phyloP scores from a whole-genome alignment of 2,113 vertebrate species.

The Helogale parvula region DNA sequence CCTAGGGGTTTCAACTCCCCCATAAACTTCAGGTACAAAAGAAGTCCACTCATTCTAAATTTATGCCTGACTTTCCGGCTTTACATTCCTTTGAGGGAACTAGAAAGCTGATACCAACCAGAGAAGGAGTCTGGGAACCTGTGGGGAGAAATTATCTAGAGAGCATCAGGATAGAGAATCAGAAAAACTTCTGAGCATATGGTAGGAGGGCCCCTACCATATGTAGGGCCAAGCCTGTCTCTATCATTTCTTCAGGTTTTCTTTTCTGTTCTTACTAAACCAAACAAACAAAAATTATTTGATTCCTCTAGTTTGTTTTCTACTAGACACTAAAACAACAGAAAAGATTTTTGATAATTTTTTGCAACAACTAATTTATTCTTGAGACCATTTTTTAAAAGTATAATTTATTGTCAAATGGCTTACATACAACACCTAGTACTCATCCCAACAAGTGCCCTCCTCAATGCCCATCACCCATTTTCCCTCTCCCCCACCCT shows the following conservation, averaged over 20 bases:
- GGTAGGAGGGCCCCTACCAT: background rate
- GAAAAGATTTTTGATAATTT: background rate
- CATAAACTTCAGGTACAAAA: background rate
- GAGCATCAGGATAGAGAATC: background rate
- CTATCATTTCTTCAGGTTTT: background rate
- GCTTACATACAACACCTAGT: too few species aligned
- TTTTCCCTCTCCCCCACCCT: too few species aligned
- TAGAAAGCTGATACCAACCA: background rate
- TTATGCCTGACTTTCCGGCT: background rate
- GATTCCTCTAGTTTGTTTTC: background rate
- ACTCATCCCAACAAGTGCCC: too few species aligned
- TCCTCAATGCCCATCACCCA: too few species aligned
- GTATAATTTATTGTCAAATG: too few species aligned
- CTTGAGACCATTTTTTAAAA: background rate
- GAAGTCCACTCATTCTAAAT: constrained; percentile 21
- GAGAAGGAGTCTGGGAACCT: background rate
- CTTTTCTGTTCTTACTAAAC: background rate
- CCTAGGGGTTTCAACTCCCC: background rate
- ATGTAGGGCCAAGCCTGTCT: background rate
- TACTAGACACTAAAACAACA: background rate
- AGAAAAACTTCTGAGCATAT: background rate
- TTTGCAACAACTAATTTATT: background rate
- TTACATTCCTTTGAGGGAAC: background rate
- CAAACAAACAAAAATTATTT: background rate
- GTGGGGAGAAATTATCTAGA: background rate